These are phyloP conservation scores for Calameuta pallipes DNA, from an alignment of 2,888 invertebrate species.

Conservation along the genomic window DNA sequence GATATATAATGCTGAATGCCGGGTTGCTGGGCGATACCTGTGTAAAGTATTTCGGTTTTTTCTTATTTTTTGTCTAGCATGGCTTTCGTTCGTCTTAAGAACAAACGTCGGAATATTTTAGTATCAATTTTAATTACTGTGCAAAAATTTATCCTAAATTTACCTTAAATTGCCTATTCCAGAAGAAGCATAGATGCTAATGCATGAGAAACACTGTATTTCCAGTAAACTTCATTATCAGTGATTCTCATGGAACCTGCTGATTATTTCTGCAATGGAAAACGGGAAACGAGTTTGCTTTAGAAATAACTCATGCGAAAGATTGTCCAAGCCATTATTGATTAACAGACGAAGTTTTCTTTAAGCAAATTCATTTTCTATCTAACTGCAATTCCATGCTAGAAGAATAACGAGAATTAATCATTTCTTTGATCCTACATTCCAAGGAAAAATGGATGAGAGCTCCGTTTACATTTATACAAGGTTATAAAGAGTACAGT, in stretches of 20 bases:
- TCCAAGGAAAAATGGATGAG: background rate
- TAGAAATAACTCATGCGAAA: background rate
- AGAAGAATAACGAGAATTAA: background rate
- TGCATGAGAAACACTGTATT: background rate
- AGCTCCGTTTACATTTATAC: background rate
- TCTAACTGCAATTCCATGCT: background rate
- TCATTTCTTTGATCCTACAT: background rate
- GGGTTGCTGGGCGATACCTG: background rate
- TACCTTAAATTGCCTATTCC: background rate
- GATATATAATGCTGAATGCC: background rate
- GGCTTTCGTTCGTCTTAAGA: background rate
- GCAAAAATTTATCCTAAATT: background rate
- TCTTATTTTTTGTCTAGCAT: background rate
- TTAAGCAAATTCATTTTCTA: background rate
- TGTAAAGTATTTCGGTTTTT: background rate
- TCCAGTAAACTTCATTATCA: background rate
- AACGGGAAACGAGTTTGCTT: background rate
- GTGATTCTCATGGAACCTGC: background rate
- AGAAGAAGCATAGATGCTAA: background rate
- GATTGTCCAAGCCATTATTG: background rate
- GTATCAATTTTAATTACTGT: background rate
- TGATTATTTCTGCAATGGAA: background rate
- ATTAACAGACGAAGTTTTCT: background rate
- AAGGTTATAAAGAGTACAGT: background rate
- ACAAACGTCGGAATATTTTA: background rate